Conservation (phyloP, 2,888 invertebrate species). For the Harpalus rubripes region DNA sequence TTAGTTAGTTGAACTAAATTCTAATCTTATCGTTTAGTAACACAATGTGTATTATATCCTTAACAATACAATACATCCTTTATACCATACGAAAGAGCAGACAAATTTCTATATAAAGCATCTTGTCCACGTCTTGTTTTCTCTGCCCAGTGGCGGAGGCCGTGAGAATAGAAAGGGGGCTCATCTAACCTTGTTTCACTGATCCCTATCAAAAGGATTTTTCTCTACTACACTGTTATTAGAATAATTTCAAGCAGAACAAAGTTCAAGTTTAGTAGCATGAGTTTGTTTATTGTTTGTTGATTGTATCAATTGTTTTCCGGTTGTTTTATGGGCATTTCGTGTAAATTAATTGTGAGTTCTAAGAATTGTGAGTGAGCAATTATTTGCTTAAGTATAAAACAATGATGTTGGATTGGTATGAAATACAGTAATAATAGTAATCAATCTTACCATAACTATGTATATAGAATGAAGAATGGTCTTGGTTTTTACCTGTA, state of each 20-base stretch:
- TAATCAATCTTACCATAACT: background rate
- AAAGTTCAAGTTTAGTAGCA: slow-evolving; percentile 21
- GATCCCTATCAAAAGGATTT: background rate
- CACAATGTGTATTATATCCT: slow-evolving; percentile 16
- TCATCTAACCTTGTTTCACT: slow-evolving; percentile 26
- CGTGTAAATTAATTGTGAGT: background rate
- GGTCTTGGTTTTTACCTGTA: background rate
- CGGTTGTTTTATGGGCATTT: background rate
- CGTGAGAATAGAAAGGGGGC: slow-evolving; percentile 50
- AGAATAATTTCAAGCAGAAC: background rate
- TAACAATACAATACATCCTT: slow-evolving; percentile 7
- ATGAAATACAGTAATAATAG: background rate
- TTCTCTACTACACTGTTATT: slow-evolving; percentile 4
- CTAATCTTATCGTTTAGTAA: slow-evolving; percentile 1
- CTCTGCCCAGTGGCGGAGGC: slow-evolving; percentile 46
- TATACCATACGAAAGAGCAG: background rate
- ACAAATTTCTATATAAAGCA: slow-evolving; percentile 45
- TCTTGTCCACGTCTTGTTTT: background rate
- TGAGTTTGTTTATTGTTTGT: slow-evolving; percentile 1
- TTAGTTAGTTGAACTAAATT: background rate
- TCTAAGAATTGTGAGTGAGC: background rate
- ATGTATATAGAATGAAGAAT: background rate
- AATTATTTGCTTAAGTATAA: background rate
- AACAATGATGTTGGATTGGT: background rate
- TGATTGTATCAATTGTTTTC: slow-evolving; percentile 21